Evolutionary conservation across 1,140 invertebrate species (phyloP), one percentile per base, ranked within the genome.

Genomic region (Macrobrachium nipponense): DNA sequence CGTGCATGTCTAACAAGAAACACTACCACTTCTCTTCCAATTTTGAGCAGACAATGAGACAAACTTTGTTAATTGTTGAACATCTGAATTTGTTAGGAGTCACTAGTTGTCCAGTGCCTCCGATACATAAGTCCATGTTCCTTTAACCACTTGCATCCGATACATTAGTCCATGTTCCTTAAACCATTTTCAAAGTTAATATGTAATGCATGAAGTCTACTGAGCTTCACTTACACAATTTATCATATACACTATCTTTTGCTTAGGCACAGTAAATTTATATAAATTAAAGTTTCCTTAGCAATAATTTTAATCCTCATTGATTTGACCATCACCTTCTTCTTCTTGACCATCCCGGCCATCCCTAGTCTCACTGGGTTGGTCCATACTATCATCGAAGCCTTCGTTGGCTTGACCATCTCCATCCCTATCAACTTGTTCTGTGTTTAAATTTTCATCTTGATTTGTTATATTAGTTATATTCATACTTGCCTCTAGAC

Each of bases 321-420:
- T 80, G n/a, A 66, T 44, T 43, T 64, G 60, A 80, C 77, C 61
- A 80, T 66, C 43, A 62, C 23, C 27, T 36, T 79, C 36, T 70
- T 70, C 68, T 27, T 66, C 77, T 44, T 80, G 77, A 27, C 27
- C 58, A 27, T 62, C 14, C 61, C 44, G 27, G 20, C n/a, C n/a
- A n/a, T n/a, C n/a, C n/a, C n/a, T n/a, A 17, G 43, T 17, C 27
- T 80, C 60, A 20, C 64, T 17, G 59, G 51, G 60, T 36, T 80
- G 23, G n/a, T 80, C 77, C 36, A 80, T n/a, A n/a, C 61, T 62
- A 14, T 80, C 77, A 27, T 80, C 77, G 20, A 62, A 44, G 11
- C 61, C 77, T 62, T 80, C 77, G 62, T 80, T 80, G 61, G 77
- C 61, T 43, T 64, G 77, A 11, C 62, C 77, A 80, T 80, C 77